phyloP scores from a whole-genome alignment of 2,888 invertebrate species.

The Eupelmus urozonus region DNA sequence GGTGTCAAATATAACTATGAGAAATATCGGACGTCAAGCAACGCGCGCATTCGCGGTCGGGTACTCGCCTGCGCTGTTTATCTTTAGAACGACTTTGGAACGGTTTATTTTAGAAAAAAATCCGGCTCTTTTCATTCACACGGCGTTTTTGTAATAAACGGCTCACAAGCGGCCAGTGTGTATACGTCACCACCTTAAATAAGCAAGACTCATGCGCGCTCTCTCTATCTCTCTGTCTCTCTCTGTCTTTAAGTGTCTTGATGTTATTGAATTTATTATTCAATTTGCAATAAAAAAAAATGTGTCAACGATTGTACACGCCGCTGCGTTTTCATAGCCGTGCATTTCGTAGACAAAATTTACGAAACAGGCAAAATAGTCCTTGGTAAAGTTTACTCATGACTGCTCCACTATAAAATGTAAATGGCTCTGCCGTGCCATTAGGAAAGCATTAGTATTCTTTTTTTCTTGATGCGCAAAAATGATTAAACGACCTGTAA shows the following conservation, averaged over 20 bases:
- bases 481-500: no score
- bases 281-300: constrained; percentile 5
- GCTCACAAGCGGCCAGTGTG: neutral
- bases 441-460: no score
- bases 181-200: constrained; percentile 8
- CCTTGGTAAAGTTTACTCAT: no score
- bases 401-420: no score
- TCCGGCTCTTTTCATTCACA: constrained; percentile 8
- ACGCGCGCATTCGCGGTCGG: neutral
- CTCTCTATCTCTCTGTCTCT: neutral
- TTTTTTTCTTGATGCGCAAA: no score
- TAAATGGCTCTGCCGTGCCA: no score
- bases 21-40: neutral
- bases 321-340: neutral
- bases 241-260: neutral
- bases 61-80: neutral
- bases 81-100: constrained; percentile 30
- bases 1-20: neutral
- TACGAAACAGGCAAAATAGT: no score
- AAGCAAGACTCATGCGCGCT: neutral
- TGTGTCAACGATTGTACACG: neutral
- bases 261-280: constrained; percentile 17
- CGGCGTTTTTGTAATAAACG: constrained; percentile 20
- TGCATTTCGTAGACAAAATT: no score
- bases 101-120: constrained; percentile 7